Conservation (phyloP, 2,888 invertebrate genomes). For the Andrena chrysosceles region DNA sequence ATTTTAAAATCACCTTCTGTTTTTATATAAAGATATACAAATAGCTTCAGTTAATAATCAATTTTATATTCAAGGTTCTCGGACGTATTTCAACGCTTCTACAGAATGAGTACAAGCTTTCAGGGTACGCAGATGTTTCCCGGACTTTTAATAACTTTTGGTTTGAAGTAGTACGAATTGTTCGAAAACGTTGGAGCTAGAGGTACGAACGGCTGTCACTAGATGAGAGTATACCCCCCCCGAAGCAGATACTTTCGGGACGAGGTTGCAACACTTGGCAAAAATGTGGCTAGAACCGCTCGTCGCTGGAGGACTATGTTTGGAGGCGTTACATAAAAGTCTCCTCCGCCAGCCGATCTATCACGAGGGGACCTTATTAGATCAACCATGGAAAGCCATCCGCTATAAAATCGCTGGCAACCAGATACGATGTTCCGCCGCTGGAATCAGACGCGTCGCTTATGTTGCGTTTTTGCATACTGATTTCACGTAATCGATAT, state of each 20-base stretch:
- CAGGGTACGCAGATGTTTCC: neutral
- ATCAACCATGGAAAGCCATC: conserved; percentile 39
- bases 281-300: conserved; percentile 64
- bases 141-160: neutral
- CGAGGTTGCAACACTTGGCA: conserved; percentile 63
- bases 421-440: conserved; percentile 11
- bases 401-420: conserved; percentile 24
- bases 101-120: neutral
- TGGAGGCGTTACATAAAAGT: conserved; percentile 63
- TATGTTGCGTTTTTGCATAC: conserved; percentile 51
- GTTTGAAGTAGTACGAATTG: neutral
- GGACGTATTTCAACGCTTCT: neutral
- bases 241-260: conserved; percentile 35
- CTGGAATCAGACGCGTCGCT: neutral
- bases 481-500: conserved; percentile 29
- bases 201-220: neutral
- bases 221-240: neutral
- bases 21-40: neutral
- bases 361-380: conserved; percentile 47
- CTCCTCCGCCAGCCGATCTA: conserved; percentile 53
- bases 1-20: neutral
- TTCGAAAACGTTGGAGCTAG: neutral
- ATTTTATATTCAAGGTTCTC: neutral
- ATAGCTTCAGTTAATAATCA: neutral
- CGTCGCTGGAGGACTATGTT: conserved; percentile 50